A percentile compares a stretch with the other conserved stretches of the same genome.
Conservation (phyloP, 2,113 vertebrate species). For the Zootoca vivipara region DNA sequence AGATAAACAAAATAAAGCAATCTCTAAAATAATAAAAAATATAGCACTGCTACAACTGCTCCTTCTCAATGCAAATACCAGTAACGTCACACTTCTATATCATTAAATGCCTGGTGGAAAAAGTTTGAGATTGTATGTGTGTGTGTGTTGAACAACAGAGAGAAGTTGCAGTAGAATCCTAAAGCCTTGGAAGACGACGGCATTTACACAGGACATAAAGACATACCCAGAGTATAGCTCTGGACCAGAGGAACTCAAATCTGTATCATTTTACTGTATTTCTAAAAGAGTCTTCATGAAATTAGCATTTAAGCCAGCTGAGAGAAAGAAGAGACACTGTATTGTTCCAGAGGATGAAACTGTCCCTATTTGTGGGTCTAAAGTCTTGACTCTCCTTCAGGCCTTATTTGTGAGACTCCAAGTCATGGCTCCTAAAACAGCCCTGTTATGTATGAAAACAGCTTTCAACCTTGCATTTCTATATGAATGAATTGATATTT, state of each 20-base stretch:
- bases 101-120: background rate
- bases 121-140: background rate
- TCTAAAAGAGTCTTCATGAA: background rate
- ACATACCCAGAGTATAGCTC: background rate
- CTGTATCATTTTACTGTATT: background rate
- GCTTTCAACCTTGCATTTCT: conserved; percentile 15
- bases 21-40: no score
- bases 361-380: background rate
- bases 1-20: no score
- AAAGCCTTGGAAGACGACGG: background rate
- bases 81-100: no score
- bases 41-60: no score
- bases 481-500: conserved; percentile 1
- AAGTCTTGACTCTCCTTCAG: background rate
- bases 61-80: no score
- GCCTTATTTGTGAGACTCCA: background rate
- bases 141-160: background rate
- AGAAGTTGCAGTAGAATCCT: background rate
- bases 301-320: background rate
- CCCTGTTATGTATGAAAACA: conserved; percentile 21
- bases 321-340: background rate
- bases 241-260: background rate
- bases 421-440: background rate
- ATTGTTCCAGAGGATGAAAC: background rate
- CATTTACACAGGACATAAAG: background rate